Base-by-base conservation (phyloP, 53 echinoderm and acorn worm genomes). In the Henricia sp. region DNA sequence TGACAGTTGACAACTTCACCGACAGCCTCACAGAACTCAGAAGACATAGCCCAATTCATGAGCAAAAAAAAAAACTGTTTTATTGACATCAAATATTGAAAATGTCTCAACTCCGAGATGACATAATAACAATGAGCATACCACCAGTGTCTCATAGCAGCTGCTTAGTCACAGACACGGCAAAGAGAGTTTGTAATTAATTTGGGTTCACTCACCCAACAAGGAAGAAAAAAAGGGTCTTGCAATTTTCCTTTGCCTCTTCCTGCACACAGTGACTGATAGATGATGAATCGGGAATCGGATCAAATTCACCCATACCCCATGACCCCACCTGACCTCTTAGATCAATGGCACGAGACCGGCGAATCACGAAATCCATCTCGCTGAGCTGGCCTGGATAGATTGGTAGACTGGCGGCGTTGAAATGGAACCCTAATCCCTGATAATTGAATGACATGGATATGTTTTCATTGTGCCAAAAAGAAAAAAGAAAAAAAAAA, bases 381-480 rank as follows among this genome's bases (percentile, higher is more conserved):
- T 80, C 46, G 26, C 27, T 35, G 38, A 50, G 32, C 17, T 48
- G 48, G 26, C 74, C 41, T 9, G 34, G 48, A 80, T 80, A 64
- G 64, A 80, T 80, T 80, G 64, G 44, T 30, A 62, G 46, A 63
- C 80, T 80, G 65, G 63, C 37, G 65, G 80, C 44, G 50, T 46
- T 80, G 80, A 80, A 80, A 80, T 14, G 77, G 35, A 64, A 80
- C 48, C 43, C 80, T 80, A 64, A 80, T 80, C 80, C 50, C 80
- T 48, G 48, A 42, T 80, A 80, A 80, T 80, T 80, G 80, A 80
- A 80, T 80, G 80, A 80, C 80, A 80, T 64, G 30, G 80, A 80
- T 80, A 80, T 37, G 64, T 63, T 48, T 63, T 62, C 48, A 80
- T 63, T 64, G 0, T 63, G 64, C 42, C 33, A 28, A 14, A 14